Evolutionary conservation across 2,113 vertebrate genomes (phyloP).

Genomic region (Eupsittula cactorum): DNA sequence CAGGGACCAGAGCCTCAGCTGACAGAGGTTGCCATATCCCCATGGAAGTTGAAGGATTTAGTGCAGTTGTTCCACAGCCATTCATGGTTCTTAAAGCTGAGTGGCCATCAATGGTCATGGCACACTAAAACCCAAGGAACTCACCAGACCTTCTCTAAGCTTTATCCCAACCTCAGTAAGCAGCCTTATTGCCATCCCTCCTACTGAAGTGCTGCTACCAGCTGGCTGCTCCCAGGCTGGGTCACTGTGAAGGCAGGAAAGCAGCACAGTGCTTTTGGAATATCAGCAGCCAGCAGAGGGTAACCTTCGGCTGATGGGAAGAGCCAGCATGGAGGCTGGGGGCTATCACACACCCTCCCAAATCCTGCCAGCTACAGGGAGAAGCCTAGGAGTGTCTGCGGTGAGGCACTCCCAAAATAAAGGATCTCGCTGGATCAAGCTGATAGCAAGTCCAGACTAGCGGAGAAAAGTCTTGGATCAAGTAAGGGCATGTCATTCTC

Average conservation of each 20-base stretch:
- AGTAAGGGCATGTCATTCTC: not conserved
- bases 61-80: fast-evolving
- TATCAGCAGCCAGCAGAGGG: not conserved
- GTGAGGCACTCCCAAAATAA: not conserved
- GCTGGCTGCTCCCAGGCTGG: not conserved
- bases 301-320: not conserved
- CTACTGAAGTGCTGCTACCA: not conserved
- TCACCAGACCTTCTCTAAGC: not conserved
- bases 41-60: fast-evolving
- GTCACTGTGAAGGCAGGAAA: not conserved
- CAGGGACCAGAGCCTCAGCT: not conserved
- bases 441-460: not conserved
- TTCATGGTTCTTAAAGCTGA: not conserved
- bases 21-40: not conserved
- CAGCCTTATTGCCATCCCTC: fast-evolving
- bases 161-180: not conserved
- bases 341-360: not conserved
- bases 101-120: not conserved
- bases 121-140: not conserved
- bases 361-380: not conserved
- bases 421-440: not conserved
- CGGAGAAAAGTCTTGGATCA: not conserved
- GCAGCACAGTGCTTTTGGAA: fast-evolving
- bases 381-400: not conserved
- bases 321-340: not conserved